Percentiles rank a stretch among this genome's conserved stretches.
Conservation (phyloP, 2,888 invertebrate species). For the Phyto melanocephala region DNA sequence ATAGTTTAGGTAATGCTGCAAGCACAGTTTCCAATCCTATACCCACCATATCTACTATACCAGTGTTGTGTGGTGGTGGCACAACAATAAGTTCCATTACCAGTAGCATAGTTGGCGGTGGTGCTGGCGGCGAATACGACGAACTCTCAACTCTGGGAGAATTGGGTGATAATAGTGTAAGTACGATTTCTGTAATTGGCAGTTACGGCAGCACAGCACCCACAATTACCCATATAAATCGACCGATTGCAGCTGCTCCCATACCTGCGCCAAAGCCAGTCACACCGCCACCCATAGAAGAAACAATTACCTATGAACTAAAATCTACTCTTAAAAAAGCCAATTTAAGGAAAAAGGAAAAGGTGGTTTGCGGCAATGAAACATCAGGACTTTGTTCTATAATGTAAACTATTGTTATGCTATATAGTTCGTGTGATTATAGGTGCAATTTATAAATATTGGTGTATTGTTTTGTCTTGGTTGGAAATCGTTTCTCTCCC, state of each 20-base stretch:
- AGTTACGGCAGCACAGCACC: slow-evolving; percentile 69
- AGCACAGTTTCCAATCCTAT: slow-evolving; percentile 64
- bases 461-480: slow-evolving; percentile 10
- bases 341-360: slow-evolving; percentile 85
- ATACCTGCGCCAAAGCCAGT: slow-evolving; percentile 47
- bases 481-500: neutral
- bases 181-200: slow-evolving; percentile 76
- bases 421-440: neutral
- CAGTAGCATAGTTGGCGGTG: slow-evolving; percentile 52
- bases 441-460: neutral
- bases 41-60: slow-evolving; percentile 76
- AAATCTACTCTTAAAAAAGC: slow-evolving; percentile 85
- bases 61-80: slow-evolving; percentile 76
- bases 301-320: slow-evolving; percentile 77
- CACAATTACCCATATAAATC: slow-evolving; percentile 54
- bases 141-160: slow-evolving; percentile 30
- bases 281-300: slow-evolving; percentile 66
- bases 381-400: slow-evolving; percentile 92
- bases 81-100: slow-evolving; percentile 66
- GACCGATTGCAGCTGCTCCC: slow-evolving; percentile 32
- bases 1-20: slow-evolving; percentile 54
- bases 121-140: slow-evolving; percentile 34
- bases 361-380: slow-evolving; percentile 87
- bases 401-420: slow-evolving; percentile 81
- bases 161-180: slow-evolving; percentile 67